Evolutionary conservation across 37 sponge, comb jelly and placozoan species (phyloP).

Genomic region (Beroe forskalii): DNA sequence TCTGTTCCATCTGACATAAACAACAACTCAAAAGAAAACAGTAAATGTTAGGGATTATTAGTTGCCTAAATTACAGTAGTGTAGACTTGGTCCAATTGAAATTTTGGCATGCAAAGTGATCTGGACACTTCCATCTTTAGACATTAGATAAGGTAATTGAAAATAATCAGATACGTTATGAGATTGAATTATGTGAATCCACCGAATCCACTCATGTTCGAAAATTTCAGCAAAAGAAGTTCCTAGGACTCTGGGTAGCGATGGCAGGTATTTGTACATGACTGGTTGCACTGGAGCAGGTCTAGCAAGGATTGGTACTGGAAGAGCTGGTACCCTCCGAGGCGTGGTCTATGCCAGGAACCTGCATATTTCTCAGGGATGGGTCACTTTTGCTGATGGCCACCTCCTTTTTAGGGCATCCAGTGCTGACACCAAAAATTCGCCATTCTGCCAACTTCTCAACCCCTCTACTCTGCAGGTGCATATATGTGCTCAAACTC

Average conservation of each 20-base stretch:
- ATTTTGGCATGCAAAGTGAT: no score
- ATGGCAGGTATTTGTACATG: constrained; percentile 78
- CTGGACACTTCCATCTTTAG: no score
- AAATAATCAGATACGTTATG: no score
- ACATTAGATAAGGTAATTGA: no score
- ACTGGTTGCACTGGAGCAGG: constrained; percentile 70
- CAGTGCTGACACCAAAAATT: constrained; percentile 63
- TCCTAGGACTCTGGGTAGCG: constrained; percentile 59
- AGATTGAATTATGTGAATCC: no score
- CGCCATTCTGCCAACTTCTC: constrained; percentile 49
- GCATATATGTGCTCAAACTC: no score
- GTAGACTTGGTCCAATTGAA: no score
- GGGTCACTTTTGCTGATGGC: constrained; percentile 66
- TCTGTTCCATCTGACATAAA: constrained; percentile 58
- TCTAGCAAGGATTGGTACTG: constrained; percentile 77
- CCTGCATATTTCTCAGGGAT: constrained; percentile 64
- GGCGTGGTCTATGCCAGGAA: constrained; percentile 67
- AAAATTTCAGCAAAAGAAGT: constrained; percentile 64
- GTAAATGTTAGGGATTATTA: constrained; percentile 33
- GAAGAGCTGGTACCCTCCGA: constrained; percentile 73
- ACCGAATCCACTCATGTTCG: no score
- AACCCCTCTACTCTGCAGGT: constrained; percentile 37
- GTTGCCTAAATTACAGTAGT: no score
- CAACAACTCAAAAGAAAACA: constrained; percentile 27
- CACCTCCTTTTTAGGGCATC: constrained; percentile 58